phyloP scores from a whole-genome alignment of 2,113 vertebrate genomes.

The Nannobrachium achirus region DNA sequence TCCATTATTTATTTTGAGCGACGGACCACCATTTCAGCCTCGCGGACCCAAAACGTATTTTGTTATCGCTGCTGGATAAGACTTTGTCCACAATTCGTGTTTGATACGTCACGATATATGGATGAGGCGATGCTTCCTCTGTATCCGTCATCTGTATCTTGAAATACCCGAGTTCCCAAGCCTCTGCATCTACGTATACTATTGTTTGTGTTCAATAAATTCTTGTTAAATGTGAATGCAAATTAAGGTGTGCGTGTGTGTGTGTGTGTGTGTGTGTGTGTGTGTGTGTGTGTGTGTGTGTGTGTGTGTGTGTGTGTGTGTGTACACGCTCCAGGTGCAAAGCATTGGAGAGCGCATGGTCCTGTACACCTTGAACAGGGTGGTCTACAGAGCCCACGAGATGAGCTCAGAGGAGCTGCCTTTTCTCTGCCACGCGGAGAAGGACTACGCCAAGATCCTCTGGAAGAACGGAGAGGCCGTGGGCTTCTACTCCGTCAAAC shows the following conservation, averaged over 20 bases:
- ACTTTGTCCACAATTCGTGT: too few species aligned
- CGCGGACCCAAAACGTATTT: too few species aligned
- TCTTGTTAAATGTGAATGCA: too few species aligned
- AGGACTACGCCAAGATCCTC: conserved; percentile 87
- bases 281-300: neutral
- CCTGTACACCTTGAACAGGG: conserved; percentile 90
- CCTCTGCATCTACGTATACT: too few species aligned
- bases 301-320: conserved; percentile 10
- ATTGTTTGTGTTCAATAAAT: too few species aligned
- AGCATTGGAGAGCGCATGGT: conserved; percentile 88
- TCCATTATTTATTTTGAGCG: too few species aligned
- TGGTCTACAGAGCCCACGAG: conserved; percentile 90
- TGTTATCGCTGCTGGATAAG: too few species aligned
- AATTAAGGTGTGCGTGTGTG: neutral
- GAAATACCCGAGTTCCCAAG: too few species aligned
- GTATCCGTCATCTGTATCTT: too few species aligned
- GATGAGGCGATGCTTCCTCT: too few species aligned
- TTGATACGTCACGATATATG: too few species aligned
- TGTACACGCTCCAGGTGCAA: conserved; percentile 81
- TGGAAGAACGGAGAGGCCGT: conserved; percentile 90
- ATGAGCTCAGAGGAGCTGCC: conserved; percentile 81
- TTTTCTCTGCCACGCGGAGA: conserved; percentile 88
- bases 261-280: neutral
- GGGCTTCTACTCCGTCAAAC: conserved; percentile 94
- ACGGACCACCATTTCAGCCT: too few species aligned